Conservation (phyloP, 2,113 vertebrate species). For the Aphelocoma coerulescens region DNA sequence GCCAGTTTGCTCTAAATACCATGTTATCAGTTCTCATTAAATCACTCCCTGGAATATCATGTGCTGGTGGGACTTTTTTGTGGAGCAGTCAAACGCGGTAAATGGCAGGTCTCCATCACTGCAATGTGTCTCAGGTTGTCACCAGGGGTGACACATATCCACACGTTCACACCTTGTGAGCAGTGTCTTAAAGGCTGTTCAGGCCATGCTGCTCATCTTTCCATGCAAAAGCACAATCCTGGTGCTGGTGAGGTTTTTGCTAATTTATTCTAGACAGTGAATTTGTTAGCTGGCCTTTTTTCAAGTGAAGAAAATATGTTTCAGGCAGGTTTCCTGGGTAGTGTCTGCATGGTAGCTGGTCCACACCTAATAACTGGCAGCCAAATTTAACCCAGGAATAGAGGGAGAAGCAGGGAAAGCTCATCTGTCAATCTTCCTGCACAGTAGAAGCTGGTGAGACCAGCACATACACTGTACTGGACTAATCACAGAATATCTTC, state of each 20-base stretch:
- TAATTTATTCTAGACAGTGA: not conserved
- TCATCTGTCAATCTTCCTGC: not conserved
- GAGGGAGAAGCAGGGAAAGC: not conserved
- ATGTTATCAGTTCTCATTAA: not conserved
- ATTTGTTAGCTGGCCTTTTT: not conserved
- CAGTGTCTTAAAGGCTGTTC: not conserved
- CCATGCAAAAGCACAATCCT: not conserved
- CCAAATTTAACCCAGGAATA: not conserved
- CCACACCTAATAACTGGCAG: not conserved
- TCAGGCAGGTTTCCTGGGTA: not conserved
- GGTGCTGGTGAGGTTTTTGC: not conserved
- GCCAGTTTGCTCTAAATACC: not conserved
- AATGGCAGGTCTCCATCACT: not conserved
- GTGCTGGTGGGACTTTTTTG: not conserved
- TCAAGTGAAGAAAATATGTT: not conserved
- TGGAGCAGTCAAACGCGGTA: not conserved
- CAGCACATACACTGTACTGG: not conserved
- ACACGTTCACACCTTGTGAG: not conserved
- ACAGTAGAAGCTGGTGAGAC: not conserved
- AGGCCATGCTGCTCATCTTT: not conserved
- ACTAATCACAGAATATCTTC: not conserved
- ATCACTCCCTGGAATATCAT: not conserved
- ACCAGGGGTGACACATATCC: not conserved
- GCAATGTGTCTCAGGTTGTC: not conserved
- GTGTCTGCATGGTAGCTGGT: not conserved